phyloP scores from a whole-genome alignment of 2,888 invertebrate genomes.

The Lepas anatifera region DNA sequence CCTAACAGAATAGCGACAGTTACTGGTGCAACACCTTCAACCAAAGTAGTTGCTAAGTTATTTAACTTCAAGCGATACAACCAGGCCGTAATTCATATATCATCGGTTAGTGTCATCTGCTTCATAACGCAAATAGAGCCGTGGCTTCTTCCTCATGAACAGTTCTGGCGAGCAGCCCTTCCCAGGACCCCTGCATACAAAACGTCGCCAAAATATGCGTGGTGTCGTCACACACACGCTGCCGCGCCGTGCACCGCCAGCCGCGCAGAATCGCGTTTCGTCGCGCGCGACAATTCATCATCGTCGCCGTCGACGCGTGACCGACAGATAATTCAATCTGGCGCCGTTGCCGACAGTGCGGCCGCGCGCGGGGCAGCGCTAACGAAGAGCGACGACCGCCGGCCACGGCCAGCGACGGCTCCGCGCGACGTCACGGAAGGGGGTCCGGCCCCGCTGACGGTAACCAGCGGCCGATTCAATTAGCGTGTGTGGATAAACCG shows the following conservation, averaged over 20 bases:
- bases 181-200: too few relatives aligned
- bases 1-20: too few relatives aligned
- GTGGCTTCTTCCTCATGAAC: too few relatives aligned
- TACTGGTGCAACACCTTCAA: too few relatives aligned
- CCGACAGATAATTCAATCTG: constrained; percentile 2
- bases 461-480: neutral
- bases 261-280: neutral
- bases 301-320: neutral
- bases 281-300: neutral
- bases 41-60: too few relatives aligned
- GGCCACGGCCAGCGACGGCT: too few relatives aligned
- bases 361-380: neutral
- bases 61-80: too few relatives aligned
- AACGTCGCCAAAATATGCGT: neutral
- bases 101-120: too few relatives aligned
- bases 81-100: too few relatives aligned
- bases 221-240: neutral
- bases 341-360: neutral
- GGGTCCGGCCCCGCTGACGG: neutral
- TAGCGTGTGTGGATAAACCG: neutral
- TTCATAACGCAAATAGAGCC: too few relatives aligned
- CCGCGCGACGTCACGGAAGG: neutral
- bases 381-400: neutral
- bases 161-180: too few relatives aligned
- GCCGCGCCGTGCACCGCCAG: neutral